Base-by-base conservation (phyloP, 1,140 invertebrate genomes). In the Tachypleus tridentatus region DNA sequence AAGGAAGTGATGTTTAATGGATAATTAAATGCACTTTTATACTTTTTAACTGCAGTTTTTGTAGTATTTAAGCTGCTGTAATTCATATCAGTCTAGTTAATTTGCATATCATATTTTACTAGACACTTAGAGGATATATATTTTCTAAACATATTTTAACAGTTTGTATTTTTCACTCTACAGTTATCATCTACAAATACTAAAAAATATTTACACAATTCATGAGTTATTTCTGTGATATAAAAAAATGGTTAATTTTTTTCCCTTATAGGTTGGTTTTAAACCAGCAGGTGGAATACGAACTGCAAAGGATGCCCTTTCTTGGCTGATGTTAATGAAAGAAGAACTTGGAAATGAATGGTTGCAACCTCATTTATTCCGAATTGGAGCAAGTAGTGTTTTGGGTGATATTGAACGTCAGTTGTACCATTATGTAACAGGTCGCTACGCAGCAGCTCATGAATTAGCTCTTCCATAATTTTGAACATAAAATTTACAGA, bases 211-310 rank as follows among this genome's bases (percentile, higher is more conserved):
- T 29, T 29, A 29, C 29, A 29, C 29, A 29, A 29, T 29, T 29
- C 29, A 29, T 29, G 2, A 29, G 29, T 29, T 6, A 4, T 10
- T 64, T 6, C 10, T 3, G 48, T 50, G 48, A 1, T 5, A 50
- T 65, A 58, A 65, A 49, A 48, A 58, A 49, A 49, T 64, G 63
- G 29, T 67, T 69, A 67, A 62, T 66, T 67, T 73, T n/a, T 29
- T 29, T 29, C 29, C 29, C 72, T 73, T 77, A 66, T 66, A 92
- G 88, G 85, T 98, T 72, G 97, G 97, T 3, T 85, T 99, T 51
- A 99, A 99, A 78, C 93, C 97, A 65, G 96, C 97, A 58, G 97
- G 97, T 59, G 97, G 97, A 48, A 91, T 99, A 61, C 83, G 86
- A 69, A 91, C 87, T n/a, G 82, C 86, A 0, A 81, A 84, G 65